A percentile compares a stretch with the other conserved stretches of the same genome.
Evolutionary conservation across 2,797 vertebrate species (phyloP).

Genomic region (Glyptemys insculpta): DNA sequence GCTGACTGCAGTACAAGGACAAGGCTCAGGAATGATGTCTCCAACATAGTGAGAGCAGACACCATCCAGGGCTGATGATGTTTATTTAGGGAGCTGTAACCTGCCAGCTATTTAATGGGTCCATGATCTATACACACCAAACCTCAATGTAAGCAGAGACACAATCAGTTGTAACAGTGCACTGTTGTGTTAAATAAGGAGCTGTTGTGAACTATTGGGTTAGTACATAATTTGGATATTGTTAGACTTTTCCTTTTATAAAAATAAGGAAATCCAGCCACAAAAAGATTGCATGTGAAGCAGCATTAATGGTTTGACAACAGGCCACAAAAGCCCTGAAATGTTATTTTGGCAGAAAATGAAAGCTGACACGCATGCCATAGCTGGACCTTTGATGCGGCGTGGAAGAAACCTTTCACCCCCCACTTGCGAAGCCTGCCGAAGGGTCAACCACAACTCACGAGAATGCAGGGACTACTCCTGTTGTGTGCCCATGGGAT

Average conservation of each 20-base stretch:
- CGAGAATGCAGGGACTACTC: neutral
- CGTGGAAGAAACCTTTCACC: neutral
- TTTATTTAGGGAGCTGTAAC: neutral
- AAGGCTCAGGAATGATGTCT: neutral
- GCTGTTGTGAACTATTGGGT: neutral
- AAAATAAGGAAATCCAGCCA: neutral
- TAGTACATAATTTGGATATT: rapidly evolving
- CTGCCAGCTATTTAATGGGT: neutral
- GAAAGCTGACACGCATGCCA: neutral
- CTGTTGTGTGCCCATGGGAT: neutral
- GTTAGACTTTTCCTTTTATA: neutral
- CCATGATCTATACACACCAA: neutral
- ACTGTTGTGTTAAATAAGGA: rapidly evolving
- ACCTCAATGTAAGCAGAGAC: neutral
- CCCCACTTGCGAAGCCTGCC: neutral
- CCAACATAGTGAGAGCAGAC: neutral
- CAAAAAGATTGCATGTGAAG: neutral
- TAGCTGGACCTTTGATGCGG: neutral
- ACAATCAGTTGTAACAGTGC: neutral
- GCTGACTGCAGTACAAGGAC: neutral
- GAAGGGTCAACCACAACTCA: neutral
- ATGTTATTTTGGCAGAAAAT: neutral
- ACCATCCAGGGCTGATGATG: neutral
- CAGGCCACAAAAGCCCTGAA: neutral
- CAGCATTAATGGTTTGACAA: neutral